Evolutionary conservation across 2,888 invertebrate species (phyloP), one percentile per base, ranked within the genome.

Genomic region (Poecilus cupreus): DNA sequence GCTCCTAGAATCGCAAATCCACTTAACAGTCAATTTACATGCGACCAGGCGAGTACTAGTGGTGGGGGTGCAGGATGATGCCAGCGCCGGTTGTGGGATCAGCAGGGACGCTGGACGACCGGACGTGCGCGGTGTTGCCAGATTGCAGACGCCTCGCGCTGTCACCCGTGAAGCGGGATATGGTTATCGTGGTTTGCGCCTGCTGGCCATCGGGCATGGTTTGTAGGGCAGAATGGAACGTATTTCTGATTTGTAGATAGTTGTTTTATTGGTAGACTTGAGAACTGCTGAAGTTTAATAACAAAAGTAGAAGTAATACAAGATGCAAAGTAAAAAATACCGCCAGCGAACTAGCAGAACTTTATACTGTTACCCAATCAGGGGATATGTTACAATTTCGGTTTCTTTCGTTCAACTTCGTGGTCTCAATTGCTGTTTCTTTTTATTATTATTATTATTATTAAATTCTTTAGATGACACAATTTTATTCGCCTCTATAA

Each of bases 21-120:
- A 78, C 64, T 78, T 78, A 78, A 78, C 78, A 60, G 46, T 78
- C 78, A 43, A 78, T 78, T 78, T 78, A 46, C 78, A 78, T 78
- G 57, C 78, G 60, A 24, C 64, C 22, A 26, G 37, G 64, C 37
- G 32, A 16, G 24, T 22, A 37, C 11, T 39, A 39, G 20, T 18
- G 22, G 16, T 32, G 60, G 18, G 26, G 46, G 13, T 4, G 22
- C 43, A 26, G 26, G 20, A 22, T 39, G n/a, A n/a, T n/a, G n/a
- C 26, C 60, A 39, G 26, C 39, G 26, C n/a, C n/a, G n/a, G n/a
- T n/a, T n/a, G n/a, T n/a, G 78, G 60, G 22, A 10, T 20, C 32
- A 32, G 32, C 32, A 32, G 32, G 4, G 4, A 5, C 8, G 32
- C 32, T 32, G 32, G 32, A 32, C 32, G 32, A 32, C 54, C 54